Base-by-base conservation (phyloP, 2,113 vertebrate species). In the Neogobius melanostomus region DNA sequence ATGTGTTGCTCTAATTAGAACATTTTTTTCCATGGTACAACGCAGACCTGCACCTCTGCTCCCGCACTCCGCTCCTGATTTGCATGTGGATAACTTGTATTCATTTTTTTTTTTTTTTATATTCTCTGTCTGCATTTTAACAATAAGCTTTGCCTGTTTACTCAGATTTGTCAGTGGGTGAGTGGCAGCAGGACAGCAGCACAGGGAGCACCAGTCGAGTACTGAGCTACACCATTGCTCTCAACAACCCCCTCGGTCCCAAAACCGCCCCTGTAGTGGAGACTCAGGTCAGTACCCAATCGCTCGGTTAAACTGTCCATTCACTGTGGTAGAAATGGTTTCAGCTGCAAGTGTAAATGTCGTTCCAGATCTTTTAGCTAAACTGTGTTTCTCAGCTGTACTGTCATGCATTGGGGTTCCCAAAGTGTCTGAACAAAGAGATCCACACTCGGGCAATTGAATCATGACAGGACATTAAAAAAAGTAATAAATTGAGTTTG, bases 231-330 rank as follows among this genome's bases (percentile, higher is more conserved):
- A 96, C 94, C 77, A 95, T 97, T 52, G 93, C 95, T 67, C 95
- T 96, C 90, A 96, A 91, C 92, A 97, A 96, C 89, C 96, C 95
- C 0, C 90, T 97, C 44, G 95, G 95, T 45, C 96, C 96, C 57
- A 96, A 97, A 83, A 94, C 93, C 0, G 96, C 95, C 17, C 93
- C 94, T 0, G 95, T 95, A 71, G 93, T 95, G 74, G 96, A 97
- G 86, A 96, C 95, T 0, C 96, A 97, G 95, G 96, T 96, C 62
- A 70, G 90, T 80, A n/a, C 36, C 17, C 28, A 36, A 36, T 36
- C 28, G 28, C 28, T 36, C 28, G 4, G 28, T 36, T 36, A 36
- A 36, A 36, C 28, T 36, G 1, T 36, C 28, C 28, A 36, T 36
- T 36, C 28, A 36, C 28, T 36, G 28, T 36, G 28, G 28, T 4